These are phyloP conservation scores for Himalopsyche japonica DNA, from an alignment of 2,888 invertebrate species.

Conservation along the genomic window DNA sequence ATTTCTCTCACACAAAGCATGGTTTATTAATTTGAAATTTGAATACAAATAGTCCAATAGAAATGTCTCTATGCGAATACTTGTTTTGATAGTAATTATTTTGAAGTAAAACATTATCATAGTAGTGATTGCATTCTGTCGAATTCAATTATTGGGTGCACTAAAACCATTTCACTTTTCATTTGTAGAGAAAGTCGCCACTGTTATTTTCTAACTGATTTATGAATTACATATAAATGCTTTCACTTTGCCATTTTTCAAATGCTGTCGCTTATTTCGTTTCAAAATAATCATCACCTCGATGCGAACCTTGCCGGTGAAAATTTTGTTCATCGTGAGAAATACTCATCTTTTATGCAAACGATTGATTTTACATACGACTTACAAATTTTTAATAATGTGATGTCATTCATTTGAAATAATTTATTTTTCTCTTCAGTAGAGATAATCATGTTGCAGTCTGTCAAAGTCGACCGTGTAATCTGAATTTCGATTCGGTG, in stretches of 20 bases:
- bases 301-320: background rate
- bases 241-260: background rate
- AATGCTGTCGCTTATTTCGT: background rate
- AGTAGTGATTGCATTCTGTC: background rate
- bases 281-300: background rate
- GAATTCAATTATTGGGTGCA: background rate
- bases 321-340: background rate
- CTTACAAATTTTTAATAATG: too few relatives aligned
- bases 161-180: background rate
- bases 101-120: background rate
- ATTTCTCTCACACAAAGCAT: background rate
- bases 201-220: background rate
- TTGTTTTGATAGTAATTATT: conserved; percentile 8
- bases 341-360: too few relatives aligned
- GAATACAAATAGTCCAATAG: background rate
- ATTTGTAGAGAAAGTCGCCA: background rate
- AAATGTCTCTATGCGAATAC: background rate
- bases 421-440: too few relatives aligned
- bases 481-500: too few relatives aligned
- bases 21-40: background rate
- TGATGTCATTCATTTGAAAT: too few relatives aligned
- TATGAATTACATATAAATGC: background rate
- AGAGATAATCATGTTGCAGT: too few relatives aligned
- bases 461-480: too few relatives aligned
- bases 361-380: too few relatives aligned